Evolutionary conservation across 2,797 vertebrate species (phyloP).

Genomic region (Periophthalmus magnuspinnatus): DNA sequence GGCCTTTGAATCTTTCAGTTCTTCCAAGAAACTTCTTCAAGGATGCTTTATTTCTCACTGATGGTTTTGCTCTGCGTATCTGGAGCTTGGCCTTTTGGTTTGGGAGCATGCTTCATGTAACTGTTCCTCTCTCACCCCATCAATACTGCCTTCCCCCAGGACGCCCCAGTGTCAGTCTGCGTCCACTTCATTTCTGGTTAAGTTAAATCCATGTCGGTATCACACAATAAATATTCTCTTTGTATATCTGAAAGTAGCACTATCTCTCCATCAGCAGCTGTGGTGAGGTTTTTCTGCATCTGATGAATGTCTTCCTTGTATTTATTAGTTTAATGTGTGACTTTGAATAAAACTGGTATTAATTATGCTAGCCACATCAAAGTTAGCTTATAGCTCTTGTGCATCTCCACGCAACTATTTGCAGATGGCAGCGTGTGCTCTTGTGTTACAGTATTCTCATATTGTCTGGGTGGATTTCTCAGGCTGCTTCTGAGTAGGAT

Average conservation of each 20-base stretch:
- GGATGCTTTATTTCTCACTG: conserved; percentile 30
- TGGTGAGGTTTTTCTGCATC: conserved; percentile 4
- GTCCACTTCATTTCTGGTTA: conserved; percentile 21
- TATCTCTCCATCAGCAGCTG: conserved; percentile 13
- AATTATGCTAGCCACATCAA: neutral
- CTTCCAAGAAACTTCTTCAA: conserved; percentile 26
- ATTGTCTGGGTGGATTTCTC: neutral
- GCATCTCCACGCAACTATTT: neutral
- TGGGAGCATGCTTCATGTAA: conserved; percentile 31
- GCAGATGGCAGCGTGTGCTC: neutral
- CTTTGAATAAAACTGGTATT: conserved; percentile 2
- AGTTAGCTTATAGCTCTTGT: neutral
- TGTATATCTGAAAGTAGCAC: conserved; percentile 11
- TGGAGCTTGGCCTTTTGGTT: conserved; percentile 40
- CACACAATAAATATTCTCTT: conserved; percentile 46
- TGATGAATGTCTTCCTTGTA: conserved; percentile 4
- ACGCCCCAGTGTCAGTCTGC: conserved; percentile 23
- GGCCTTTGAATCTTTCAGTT: conserved; percentile 14
- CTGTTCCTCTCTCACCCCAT: conserved; percentile 49
- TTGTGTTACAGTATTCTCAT: neutral
- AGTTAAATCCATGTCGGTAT: conserved; percentile 29
- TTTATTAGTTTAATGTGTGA: conserved; percentile 12
- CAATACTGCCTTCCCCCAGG: conserved; percentile 27
- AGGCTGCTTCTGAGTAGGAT: neutral
- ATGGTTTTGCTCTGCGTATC: conserved; percentile 34